phyloP scores from a whole-genome alignment of 2,888 invertebrate species.

The Cataglyphis rosenhaueri region DNA sequence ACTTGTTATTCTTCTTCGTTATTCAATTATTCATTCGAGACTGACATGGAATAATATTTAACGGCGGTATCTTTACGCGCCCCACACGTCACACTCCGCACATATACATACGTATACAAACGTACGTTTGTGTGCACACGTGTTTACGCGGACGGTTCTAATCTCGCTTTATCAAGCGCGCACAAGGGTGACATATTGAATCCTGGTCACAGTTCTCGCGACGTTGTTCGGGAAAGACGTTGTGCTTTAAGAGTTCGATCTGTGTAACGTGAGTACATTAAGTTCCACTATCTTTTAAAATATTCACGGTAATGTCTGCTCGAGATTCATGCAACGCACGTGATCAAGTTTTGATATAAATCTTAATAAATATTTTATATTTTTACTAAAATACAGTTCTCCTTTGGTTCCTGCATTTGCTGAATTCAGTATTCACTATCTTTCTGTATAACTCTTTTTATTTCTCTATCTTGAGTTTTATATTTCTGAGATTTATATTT shows the following conservation, averaged over 20 bases:
- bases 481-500: slow-evolving; percentile 11
- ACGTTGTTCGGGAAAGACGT: slow-evolving; percentile 55
- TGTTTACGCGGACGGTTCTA: slow-evolving; percentile 45
- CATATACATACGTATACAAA: neutral
- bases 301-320: neutral
- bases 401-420: neutral
- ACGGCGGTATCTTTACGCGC: slow-evolving; percentile 45
- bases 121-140: neutral
- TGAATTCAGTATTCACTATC: neutral
- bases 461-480: neutral
- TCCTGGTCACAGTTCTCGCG: slow-evolving; percentile 49
- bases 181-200: slow-evolving; percentile 25
- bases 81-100: neutral
- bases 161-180: slow-evolving; percentile 60
- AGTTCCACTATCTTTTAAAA: neutral
- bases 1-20: slow-evolving; percentile 57
- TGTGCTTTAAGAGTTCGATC: neutral
- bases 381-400: neutral
- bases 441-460: slow-evolving; percentile 19
- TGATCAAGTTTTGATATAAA: neutral
- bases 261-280: slow-evolving; percentile 20
- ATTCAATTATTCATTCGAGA: slow-evolving; percentile 77
- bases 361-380: neutral
- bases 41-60: slow-evolving; percentile 75
- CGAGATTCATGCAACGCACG: neutral